A percentile compares a stretch with the other conserved stretches of the same genome.
Evolutionary conservation across 2,888 invertebrate genomes (phyloP).

Genomic region (Tinea pellionella): DNA sequence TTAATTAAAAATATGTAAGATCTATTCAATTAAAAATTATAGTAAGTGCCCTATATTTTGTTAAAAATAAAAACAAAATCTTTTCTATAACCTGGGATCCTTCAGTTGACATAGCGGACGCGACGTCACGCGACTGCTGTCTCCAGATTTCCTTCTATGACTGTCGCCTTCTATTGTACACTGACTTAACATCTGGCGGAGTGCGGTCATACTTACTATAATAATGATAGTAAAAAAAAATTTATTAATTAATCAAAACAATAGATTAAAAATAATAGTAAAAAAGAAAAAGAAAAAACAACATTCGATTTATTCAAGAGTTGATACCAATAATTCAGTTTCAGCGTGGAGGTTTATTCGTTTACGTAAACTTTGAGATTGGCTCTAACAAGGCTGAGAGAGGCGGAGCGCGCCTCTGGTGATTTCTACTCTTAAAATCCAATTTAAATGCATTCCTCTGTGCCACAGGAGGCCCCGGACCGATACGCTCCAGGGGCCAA

Average conservation of each 20-base stretch:
- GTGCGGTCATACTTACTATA: too few relatives aligned
- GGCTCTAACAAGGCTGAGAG: constrained; percentile 63
- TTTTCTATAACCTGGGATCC: too few relatives aligned
- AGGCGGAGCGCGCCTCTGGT: constrained; percentile 52
- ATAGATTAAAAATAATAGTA: neutral
- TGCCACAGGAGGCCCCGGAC: constrained; percentile 57
- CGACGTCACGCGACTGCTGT: too few relatives aligned
- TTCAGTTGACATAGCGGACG: too few relatives aligned
- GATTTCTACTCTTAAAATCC: constrained; percentile 70
- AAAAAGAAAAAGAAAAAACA: neutral
- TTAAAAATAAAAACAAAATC: too few relatives aligned
- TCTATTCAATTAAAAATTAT: neutral
- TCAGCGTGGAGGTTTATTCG: constrained; percentile 58
- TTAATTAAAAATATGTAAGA: neutral
- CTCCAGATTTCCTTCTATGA: too few relatives aligned
- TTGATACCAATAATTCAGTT: constrained; percentile 51
- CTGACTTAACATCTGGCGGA: too few relatives aligned
- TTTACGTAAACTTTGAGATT: constrained; percentile 68
- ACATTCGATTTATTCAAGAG: constrained; percentile 18
- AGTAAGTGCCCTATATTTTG: too few relatives aligned
- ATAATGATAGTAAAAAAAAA: too few relatives aligned
- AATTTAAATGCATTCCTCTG: constrained; percentile 71
- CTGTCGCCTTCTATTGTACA: too few relatives aligned
- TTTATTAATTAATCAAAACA: too few relatives aligned
- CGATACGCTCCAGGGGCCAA: constrained; percentile 65